These are phyloP conservation scores for Butorides virescens DNA, from an alignment of 2,113 vertebrate species.

Conservation along the genomic window DNA sequence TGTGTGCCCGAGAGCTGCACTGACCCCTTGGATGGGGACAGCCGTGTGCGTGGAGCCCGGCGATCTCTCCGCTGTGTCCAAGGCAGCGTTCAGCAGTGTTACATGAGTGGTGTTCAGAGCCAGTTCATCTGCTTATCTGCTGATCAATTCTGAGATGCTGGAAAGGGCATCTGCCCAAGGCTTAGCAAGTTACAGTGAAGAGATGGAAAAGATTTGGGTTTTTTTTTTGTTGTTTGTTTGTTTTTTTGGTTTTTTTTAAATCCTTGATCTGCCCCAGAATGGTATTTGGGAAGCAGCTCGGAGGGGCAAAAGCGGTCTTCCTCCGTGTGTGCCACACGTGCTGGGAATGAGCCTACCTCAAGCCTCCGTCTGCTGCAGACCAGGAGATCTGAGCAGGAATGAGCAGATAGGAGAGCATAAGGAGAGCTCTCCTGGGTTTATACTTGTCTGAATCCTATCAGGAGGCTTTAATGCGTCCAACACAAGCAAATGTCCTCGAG, in stretches of 20 bases:
- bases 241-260: background rate
- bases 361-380: background rate
- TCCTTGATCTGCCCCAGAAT: background rate
- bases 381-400: accelerated
- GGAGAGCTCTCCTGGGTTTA: background rate
- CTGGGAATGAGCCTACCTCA: background rate
- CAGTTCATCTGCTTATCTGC: conserved; percentile 23
- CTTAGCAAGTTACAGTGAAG: background rate
- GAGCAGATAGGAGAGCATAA: background rate
- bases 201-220: background rate
- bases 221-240: too few relatives aligned
- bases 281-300: background rate
- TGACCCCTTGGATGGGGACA: background rate
- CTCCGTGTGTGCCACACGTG: accelerated
- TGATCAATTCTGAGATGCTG: background rate
- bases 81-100: background rate
- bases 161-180: background rate
- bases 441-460: background rate
- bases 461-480: background rate
- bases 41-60: background rate
- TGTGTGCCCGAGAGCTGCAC: background rate
- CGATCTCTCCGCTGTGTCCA: accelerated
- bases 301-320: background rate
- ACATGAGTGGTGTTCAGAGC: background rate
- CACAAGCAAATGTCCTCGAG: background rate